These are phyloP conservation scores for Prietella phreatophila DNA, from an alignment of 2,113 vertebrate species.

Conservation along the genomic window DNA sequence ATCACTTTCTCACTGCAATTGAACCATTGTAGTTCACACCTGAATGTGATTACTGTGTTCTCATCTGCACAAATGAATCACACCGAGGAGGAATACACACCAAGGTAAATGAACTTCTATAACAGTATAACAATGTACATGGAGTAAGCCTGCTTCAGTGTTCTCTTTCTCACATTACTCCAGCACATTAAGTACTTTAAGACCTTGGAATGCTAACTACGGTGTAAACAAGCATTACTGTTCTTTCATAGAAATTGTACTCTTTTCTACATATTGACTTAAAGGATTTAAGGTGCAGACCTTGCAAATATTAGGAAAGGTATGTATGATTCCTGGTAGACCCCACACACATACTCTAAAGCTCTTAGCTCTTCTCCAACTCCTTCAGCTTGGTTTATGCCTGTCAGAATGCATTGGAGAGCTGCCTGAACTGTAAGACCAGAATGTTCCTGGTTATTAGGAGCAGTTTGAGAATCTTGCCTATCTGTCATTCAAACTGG, in stretches of 20 bases:
- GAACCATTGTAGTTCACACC: background rate
- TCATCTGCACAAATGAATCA: background rate
- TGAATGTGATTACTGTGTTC: background rate
- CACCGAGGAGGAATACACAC: background rate
- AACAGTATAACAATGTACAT: background rate
- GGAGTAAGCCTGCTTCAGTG: background rate
- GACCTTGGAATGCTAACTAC: constrained; percentile 9
- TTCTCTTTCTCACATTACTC: background rate
- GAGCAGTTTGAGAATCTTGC: background rate
- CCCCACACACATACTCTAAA: constrained; percentile 3
- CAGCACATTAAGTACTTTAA: constrained; percentile 13
- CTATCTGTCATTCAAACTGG: background rate
- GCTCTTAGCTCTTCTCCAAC: background rate
- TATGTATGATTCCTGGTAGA: background rate
- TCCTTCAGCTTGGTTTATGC: constrained; percentile 6
- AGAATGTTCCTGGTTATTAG: background rate
- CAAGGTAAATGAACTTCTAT: background rate
- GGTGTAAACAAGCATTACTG: background rate
- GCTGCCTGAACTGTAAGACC: background rate
- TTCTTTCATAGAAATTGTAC: constrained; percentile 1
- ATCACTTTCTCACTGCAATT: background rate
- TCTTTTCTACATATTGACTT: background rate
- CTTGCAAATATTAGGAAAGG: background rate
- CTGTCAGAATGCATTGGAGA: constrained; percentile 2
- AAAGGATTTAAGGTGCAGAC: background rate